Evolutionary conservation across 2,888 invertebrate species (phyloP), one percentile per base, ranked within the genome.

Genomic region (Morpho deidamia): DNA sequence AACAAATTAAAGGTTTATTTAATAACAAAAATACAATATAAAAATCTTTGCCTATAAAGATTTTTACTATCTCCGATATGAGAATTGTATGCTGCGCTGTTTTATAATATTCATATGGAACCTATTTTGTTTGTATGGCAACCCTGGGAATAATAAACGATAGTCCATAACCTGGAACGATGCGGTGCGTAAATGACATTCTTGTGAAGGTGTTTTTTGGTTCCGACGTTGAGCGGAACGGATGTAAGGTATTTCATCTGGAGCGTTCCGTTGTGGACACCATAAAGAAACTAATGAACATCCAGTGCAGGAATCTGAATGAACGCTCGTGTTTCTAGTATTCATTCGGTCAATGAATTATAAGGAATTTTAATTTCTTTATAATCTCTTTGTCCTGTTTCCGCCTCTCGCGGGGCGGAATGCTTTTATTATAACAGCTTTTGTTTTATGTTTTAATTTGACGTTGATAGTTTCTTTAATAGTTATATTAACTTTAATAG

Each of bases 111-210:
- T n/a, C n/a, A n/a, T n/a, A n/a, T n/a, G n/a, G n/a, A n/a, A n/a
- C n/a, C n/a, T 23, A 23, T 23, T 48, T 44, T 53, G 23, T 50
- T 42, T 53, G 38, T 38, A 59, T 37, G 58, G 11, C 68, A 73
- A 37, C 71, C 72, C 68, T 73, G 63, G 45, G 43, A 38, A 56
- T 62, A 63, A 62, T 65, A 64, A 67, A 65, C 64, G 69, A 65
- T 68, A 61, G 67, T 63, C 65, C 64, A 64, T 64, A 8, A 58
- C 58, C 54, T 53, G 53, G 57, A 58, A 55, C 57, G 58, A 60
- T 46, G 58, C 59, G 58, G 72, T 70, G 76, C 72, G 80, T 81
- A 81, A 83, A 82, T 83, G 78, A 73, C 84, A 85, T 86, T 85
- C 85, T 76, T 65, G 66, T 68, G 63, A 54, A 65, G 69, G 63